Conservation (phyloP, 2,113 vertebrate genomes). For the Morone chrysops region DNA sequence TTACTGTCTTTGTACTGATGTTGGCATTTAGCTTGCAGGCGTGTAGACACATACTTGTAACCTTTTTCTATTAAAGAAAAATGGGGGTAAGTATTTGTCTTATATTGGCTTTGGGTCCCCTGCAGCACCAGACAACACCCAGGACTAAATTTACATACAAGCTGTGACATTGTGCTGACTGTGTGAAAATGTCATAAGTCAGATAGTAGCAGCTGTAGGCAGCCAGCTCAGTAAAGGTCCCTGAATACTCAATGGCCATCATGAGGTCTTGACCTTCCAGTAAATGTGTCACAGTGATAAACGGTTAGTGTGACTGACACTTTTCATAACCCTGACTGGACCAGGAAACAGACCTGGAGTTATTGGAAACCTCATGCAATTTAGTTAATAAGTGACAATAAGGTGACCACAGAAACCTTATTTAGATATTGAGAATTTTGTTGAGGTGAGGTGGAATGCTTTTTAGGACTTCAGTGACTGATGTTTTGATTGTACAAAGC, state of each 20-base stretch:
- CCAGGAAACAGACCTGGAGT: not conserved
- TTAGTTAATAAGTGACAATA: not conserved
- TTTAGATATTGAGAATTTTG: not conserved
- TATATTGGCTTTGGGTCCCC: not conserved
- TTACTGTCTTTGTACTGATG: too few relatives aligned
- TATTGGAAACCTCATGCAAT: constrained; percentile 13
- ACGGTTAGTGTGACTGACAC: constrained; percentile 47
- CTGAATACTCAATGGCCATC: constrained; percentile 55
- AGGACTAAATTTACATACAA: constrained; percentile 38
- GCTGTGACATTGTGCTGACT: constrained; percentile 50
- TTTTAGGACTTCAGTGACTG: not conserved
- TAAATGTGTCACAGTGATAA: constrained; percentile 71
- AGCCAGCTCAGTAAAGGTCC: constrained; percentile 36
- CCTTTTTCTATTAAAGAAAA: not conserved
- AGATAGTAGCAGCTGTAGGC: constrained; percentile 52
- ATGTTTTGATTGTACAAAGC: not conserved
- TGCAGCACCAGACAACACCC: constrained; percentile 25
- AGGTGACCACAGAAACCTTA: not conserved
- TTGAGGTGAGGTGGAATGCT: not conserved
- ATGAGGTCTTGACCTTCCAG: constrained; percentile 65
- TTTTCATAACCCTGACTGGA: not conserved
- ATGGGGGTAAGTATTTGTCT: not conserved
- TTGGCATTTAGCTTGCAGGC: too few relatives aligned
- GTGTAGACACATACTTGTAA: too few relatives aligned
- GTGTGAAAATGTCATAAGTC: constrained; percentile 53